These are phyloP conservation scores for Illadopsis cleaveri DNA, from an alignment of 2,113 vertebrate genomes.

Conservation along the genomic window DNA sequence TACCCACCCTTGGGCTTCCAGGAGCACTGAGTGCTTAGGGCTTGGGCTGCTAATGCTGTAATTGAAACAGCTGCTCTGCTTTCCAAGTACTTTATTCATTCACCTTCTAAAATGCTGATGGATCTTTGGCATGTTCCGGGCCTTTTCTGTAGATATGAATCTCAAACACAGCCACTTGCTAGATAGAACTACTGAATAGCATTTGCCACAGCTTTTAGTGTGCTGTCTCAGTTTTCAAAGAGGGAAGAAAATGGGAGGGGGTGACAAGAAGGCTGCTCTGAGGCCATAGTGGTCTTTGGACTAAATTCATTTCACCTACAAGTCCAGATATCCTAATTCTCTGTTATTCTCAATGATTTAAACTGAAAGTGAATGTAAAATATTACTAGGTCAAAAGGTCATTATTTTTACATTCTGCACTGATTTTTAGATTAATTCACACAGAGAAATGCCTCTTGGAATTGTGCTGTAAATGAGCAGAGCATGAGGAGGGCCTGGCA, in stretches of 20 bases:
- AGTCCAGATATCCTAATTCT: not conserved
- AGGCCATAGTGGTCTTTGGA: not conserved
- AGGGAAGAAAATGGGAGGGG: not conserved
- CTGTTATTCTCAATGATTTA: not conserved
- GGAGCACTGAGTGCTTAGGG: not conserved
- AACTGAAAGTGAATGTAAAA: not conserved
- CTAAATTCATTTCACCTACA: not conserved
- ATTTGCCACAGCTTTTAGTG: not conserved
- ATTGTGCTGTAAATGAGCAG: not conserved
- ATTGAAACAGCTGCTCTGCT: conserved; percentile 35
- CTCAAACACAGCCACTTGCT: not conserved
- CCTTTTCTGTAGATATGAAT: conserved; percentile 6
- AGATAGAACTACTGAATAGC: not conserved
- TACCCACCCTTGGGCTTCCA: not conserved
- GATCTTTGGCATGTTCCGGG: not conserved
- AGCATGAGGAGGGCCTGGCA: not conserved
- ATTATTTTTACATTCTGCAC: not conserved
- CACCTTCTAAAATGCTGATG: conserved; percentile 35
- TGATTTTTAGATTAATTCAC: not conserved
- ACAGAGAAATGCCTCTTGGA: not conserved
- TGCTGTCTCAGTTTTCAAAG: not conserved
- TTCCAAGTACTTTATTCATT: conserved; percentile 21
- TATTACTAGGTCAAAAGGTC: not conserved
- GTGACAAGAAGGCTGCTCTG: not conserved
- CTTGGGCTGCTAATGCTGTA: not conserved